These are phyloP conservation scores for Mus spretus DNA, from an alignment of 2,797 vertebrate species.

Conservation along the genomic window DNA sequence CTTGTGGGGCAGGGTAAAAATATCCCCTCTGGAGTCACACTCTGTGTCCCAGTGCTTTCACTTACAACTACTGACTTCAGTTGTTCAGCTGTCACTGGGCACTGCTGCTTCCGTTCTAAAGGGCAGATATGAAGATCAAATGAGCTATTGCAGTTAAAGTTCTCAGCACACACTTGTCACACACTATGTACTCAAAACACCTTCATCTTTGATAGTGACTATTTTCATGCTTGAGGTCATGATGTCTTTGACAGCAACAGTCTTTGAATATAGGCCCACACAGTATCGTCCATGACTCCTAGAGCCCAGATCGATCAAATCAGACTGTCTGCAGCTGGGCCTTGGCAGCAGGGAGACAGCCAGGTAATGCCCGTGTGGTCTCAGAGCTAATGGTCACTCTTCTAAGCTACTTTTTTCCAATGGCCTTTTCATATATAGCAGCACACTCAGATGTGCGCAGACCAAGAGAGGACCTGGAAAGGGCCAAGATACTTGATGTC, in stretches of 20 bases:
- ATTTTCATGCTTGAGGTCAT: accelerated
- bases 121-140: background rate
- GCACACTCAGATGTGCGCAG: background rate
- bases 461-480: background rate
- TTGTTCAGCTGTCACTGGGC: background rate
- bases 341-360: background rate
- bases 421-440: background rate
- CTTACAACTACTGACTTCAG: background rate
- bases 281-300: background rate
- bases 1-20: background rate
- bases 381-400: background rate
- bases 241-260: background rate
- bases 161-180: background rate
- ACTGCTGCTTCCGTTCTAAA: background rate
- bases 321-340: background rate
- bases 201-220: background rate
- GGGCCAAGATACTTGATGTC: background rate
- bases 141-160: background rate
- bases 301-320: background rate
- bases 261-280: background rate
- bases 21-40: background rate
- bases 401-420: background rate
- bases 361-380: background rate
- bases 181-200: background rate
- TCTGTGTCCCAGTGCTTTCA: background rate